phyloP scores from a whole-genome alignment of 2,113 vertebrate genomes.

The Progne subis region DNA sequence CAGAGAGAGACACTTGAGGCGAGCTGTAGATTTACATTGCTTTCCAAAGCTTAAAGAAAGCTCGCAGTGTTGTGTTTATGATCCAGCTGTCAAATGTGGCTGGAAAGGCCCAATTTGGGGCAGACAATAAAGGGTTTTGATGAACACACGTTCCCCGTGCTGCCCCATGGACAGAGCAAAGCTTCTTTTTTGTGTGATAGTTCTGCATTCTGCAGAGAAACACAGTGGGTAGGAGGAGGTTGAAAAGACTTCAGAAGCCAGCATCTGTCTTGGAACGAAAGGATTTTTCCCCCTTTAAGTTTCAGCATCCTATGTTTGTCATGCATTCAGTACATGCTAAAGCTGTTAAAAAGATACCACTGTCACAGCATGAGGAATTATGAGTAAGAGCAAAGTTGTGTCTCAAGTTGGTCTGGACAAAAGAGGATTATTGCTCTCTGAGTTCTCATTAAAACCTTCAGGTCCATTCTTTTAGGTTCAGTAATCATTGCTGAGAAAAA shows the following conservation, averaged over 20 bases:
- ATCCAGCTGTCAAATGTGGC: not conserved
- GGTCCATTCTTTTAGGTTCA: not conserved
- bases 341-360: not conserved
- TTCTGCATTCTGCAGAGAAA: not conserved
- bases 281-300: not conserved
- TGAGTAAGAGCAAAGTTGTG: not conserved
- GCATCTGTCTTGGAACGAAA: not conserved
- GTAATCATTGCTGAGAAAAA: not conserved
- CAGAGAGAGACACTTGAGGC: not conserved
- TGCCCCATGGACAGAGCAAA: not conserved
- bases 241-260: conserved; percentile 8
- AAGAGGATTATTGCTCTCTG: not conserved
- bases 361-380: not conserved
- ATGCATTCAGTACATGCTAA: not conserved
- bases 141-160: not conserved
- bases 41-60: not conserved
- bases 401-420: not conserved
- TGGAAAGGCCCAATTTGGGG: not conserved
- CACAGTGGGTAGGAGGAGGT: not conserved
- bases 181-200: not conserved
- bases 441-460: not conserved
- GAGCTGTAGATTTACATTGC: not conserved
- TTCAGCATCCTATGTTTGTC: not conserved
- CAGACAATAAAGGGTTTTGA: not conserved
- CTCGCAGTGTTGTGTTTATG: not conserved